phyloP scores from a whole-genome alignment of 2,888 invertebrate species.

The Tupiocoris notatus region DNA sequence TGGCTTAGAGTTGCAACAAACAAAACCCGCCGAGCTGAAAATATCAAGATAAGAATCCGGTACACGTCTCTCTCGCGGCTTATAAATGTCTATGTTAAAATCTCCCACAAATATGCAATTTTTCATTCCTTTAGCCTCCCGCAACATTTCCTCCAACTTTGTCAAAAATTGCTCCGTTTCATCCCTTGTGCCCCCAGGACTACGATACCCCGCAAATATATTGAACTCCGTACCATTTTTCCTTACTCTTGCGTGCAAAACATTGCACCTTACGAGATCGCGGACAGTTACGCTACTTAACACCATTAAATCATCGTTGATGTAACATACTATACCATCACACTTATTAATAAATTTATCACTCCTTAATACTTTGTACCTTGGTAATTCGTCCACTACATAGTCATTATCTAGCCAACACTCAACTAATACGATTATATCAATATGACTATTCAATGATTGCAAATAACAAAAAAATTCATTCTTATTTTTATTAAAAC shows the following conservation, averaged over 20 bases:
- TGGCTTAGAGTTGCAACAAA: background rate
- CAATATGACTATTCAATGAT: background rate
- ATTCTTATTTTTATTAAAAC: slow-evolving; percentile 10
- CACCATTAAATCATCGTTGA: background rate
- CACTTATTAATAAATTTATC: slow-evolving; percentile 4
- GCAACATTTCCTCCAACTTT: background rate
- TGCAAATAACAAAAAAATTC: background rate
- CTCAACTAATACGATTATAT: background rate
- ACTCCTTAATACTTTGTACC: slow-evolving; percentile 5
- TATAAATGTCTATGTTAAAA: slow-evolving; percentile 1
- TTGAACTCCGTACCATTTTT: background rate
- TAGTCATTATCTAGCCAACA: background rate
- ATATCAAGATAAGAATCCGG: background rate
- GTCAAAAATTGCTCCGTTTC: background rate
- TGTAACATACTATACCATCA: slow-evolving; percentile 1
- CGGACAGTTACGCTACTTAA: background rate
- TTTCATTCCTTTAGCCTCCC: no score
- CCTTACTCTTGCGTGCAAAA: background rate
- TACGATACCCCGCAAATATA: background rate
- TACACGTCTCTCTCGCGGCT: background rate
- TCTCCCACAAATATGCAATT: slow-evolving; percentile 1
- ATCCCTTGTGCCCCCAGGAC: background rate
- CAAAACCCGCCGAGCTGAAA: background rate
- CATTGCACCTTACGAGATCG: background rate
- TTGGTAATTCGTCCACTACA: background rate